A percentile compares a stretch with the other conserved stretches of the same genome.
phyloP scores from a whole-genome alignment of 2,797 vertebrate genomes.

The Pangasius djambal region DNA sequence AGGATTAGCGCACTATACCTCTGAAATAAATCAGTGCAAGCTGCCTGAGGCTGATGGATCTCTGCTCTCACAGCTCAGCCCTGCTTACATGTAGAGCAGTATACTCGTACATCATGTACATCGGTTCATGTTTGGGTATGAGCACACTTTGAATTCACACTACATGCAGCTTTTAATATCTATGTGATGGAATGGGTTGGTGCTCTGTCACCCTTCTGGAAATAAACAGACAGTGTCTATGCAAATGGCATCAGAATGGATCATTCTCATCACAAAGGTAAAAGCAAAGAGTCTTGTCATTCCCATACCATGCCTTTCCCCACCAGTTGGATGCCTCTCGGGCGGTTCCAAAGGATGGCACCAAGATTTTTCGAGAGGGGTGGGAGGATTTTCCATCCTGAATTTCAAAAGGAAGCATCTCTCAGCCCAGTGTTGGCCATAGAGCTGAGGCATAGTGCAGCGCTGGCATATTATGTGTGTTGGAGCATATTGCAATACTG shows the following conservation, averaged over 20 bases:
- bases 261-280: conserved; percentile 43
- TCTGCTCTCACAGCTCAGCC: conserved; percentile 12
- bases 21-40: conserved; percentile 26
- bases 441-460: conserved; percentile 26
- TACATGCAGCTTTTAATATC: conserved; percentile 31
- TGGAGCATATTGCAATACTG: conserved; percentile 34
- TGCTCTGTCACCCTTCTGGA: conserved; percentile 12
- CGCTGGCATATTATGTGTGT: conserved; percentile 20
- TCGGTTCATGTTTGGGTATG: conserved; percentile 10
- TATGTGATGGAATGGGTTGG: background rate
- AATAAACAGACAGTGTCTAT: conserved; percentile 26
- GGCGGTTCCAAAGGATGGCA: conserved; percentile 22
- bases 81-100: conserved; percentile 30
- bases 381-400: conserved; percentile 42
- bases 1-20: conserved; percentile 13
- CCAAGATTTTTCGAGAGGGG: conserved; percentile 34
- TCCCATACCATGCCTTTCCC: conserved; percentile 20
- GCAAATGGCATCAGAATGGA: conserved; percentile 46
- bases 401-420: conserved; percentile 41
- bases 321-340: conserved; percentile 34
- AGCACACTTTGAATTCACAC: conserved; percentile 11
- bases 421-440: conserved; percentile 13
- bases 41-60: background rate
- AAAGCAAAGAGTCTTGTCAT: conserved; percentile 41
- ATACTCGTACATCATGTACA: background rate